Evolutionary conservation across 2,888 invertebrate genomes (phyloP).

Genomic region (Lydus trimaculatus): DNA sequence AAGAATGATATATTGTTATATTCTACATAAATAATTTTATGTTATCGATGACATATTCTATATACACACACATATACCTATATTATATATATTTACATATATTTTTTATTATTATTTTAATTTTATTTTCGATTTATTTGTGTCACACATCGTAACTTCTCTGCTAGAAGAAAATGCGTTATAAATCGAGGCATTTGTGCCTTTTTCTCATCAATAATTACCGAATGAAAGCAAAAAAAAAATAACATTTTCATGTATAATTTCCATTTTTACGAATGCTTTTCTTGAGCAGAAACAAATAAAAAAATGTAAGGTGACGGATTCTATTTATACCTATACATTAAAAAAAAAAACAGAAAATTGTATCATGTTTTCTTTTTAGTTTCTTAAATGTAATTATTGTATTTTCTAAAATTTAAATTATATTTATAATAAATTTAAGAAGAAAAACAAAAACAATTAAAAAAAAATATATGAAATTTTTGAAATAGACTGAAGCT

Average conservation of each 20-base stretch:
- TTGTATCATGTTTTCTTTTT: conserved; percentile 12
- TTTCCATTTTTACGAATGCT: conserved; percentile 37
- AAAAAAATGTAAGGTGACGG: conserved; percentile 44
- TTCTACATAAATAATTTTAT: conserved; percentile 32
- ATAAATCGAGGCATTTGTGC: conserved; percentile 55
- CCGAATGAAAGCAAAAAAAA: no score
- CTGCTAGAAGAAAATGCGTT: conserved; percentile 45
- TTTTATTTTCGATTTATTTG: conserved; percentile 31
- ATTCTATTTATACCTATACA: conserved; percentile 36
- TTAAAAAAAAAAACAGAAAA: neutral
- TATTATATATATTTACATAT: conserved; percentile 44
- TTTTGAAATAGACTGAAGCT: conserved; percentile 47
- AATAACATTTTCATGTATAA: conserved; percentile 48
- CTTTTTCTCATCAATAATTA: conserved; percentile 45
- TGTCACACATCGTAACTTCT: conserved; percentile 55
- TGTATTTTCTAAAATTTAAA: conserved; percentile 33
- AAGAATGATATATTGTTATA: conserved; percentile 18
- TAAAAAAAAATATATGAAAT: neutral
- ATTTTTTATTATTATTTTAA: conserved; percentile 33
- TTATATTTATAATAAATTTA: conserved; percentile 33
- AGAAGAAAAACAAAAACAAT: conserved; percentile 26
- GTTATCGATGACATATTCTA: conserved; percentile 27
- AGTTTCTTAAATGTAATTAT: conserved; percentile 29
- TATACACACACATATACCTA: conserved; percentile 24
- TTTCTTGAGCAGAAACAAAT: conserved; percentile 27